Percentiles rank a stretch among this genome's conserved stretches.
Evolutionary conservation across 2,113 vertebrate species (phyloP).

Genomic region (Odobenus rosmarus): DNA sequence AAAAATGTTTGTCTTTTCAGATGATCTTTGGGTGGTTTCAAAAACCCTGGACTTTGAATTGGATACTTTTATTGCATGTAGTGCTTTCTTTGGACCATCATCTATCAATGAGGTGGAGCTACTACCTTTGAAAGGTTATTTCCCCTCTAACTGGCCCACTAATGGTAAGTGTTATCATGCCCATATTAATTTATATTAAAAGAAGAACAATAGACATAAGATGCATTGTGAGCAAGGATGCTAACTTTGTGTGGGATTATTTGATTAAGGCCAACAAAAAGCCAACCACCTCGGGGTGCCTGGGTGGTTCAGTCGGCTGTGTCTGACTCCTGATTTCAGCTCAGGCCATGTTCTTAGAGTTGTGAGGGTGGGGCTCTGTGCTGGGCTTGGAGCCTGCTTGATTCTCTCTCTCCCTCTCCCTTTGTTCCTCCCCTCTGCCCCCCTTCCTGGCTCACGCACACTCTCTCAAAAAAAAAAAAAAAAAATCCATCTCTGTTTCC

Average conservation of each 20-base stretch:
- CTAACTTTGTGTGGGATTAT: background rate
- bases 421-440: background rate
- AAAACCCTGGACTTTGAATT: conserved; percentile 87
- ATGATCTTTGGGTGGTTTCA: conserved; percentile 90
- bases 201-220: background rate
- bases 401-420: background rate
- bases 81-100: conserved; percentile 89
- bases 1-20: conserved; percentile 74
- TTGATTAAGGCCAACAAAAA: background rate
- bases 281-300: background rate
- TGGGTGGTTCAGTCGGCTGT: background rate
- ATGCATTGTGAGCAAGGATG: background rate
- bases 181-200: background rate
- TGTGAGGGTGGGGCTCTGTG: background rate
- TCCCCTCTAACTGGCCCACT: conserved; percentile 85
- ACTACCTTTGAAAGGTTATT: conserved; percentile 87
- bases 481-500: background rate
- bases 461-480: background rate
- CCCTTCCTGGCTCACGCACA: background rate
- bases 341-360: background rate
- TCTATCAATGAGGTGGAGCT: conserved; percentile 87
- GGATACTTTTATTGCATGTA: conserved; percentile 88
- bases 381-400: background rate
- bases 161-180: conserved; percentile 81
- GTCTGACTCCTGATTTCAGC: background rate